Conservation (phyloP, 2,888 invertebrate genomes). For the Fragum fragum region DNA sequence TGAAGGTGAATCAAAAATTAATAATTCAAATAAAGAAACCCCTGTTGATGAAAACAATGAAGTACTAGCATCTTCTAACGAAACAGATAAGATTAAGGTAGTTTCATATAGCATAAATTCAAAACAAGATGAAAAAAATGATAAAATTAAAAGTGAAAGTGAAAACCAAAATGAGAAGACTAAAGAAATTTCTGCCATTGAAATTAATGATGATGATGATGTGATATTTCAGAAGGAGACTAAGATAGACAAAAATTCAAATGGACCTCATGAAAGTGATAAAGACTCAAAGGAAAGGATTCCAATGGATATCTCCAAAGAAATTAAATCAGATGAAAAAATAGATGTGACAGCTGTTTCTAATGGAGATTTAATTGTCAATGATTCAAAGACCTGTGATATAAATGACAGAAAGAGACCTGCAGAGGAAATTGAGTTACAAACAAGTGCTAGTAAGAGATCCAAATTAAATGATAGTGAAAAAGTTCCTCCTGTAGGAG, state of each 20-base stretch:
- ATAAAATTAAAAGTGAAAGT: constrained; percentile 7
- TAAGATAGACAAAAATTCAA: constrained; percentile 14
- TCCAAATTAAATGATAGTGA: constrained; percentile 58
- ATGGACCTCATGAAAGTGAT: neutral
- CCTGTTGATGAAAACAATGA: neutral
- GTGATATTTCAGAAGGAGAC: constrained; percentile 22
- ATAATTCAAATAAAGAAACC: neutral
- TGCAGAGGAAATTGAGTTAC: constrained; percentile 47
- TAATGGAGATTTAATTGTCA: no score
- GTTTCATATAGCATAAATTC: neutral
- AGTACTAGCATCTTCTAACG: no score
- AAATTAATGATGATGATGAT: constrained; percentile 41
- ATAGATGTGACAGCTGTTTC: neutral
- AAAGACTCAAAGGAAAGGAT: neutral
- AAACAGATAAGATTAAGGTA: no score
- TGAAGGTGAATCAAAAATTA: constrained; percentile 22
- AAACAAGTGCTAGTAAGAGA: constrained; percentile 65
- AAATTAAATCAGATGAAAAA: neutral
- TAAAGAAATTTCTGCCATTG: constrained; percentile 48
- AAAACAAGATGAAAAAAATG: neutral
- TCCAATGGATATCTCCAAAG: neutral
- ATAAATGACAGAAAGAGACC: constrained; percentile 66
- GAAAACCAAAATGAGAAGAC: constrained; percentile 31
- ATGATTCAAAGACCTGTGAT: neutral
- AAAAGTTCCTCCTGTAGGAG: neutral